Base-by-base conservation (phyloP, 2,888 invertebrate species). In the Caenorhabditis drosophilae region DNA sequence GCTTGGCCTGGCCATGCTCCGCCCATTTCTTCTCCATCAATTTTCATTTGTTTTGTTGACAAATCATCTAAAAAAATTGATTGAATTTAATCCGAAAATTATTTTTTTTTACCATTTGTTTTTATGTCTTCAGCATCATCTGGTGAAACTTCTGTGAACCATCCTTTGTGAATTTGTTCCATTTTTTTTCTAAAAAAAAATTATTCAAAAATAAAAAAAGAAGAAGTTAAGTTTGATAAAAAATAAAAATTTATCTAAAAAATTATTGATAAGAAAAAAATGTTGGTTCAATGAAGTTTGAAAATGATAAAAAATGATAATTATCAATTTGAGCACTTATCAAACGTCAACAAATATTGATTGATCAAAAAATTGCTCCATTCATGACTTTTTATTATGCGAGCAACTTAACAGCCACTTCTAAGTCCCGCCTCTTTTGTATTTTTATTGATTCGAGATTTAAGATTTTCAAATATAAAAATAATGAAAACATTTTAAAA, bases 121-220 rank as follows among this genome's bases (percentile, higher is more conserved):
- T 78, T 70, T 41, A 80, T 74, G 34, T 61, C 66, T 46, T 76
- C 75, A 35, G 75, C 52, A 54, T 83, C 82, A 44, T 81, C 82
- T 6, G 90, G 90, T 81, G 90, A 92, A 18, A 90, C 87, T 87
- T 97, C 97, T 73, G 91, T 91, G 84, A 93, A 97, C 96, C 96
- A 97, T 68, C 92, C 86, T 31, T 86, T 91, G 79, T 89, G 87
- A 57, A 93, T 83, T 45, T 85, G 84, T 84, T 92, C 87, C 92
- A 92, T 91, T 16, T 15, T 27, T 47, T 4, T 23, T 9, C 41
- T 41, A 22, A 41, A 41, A 26, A 20, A n/a, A n/a, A n/a, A n/a
- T n/a, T n/a, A n/a, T n/a, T n/a, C n/a, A n/a, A n/a, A n/a, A n/a
- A n/a, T n/a, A n/a, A n/a, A n/a, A n/a, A n/a, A n/a, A n/a, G n/a